Evolutionary conservation across 2,888 invertebrate species (phyloP).

Genomic region (Clitarchus hookeri): DNA sequence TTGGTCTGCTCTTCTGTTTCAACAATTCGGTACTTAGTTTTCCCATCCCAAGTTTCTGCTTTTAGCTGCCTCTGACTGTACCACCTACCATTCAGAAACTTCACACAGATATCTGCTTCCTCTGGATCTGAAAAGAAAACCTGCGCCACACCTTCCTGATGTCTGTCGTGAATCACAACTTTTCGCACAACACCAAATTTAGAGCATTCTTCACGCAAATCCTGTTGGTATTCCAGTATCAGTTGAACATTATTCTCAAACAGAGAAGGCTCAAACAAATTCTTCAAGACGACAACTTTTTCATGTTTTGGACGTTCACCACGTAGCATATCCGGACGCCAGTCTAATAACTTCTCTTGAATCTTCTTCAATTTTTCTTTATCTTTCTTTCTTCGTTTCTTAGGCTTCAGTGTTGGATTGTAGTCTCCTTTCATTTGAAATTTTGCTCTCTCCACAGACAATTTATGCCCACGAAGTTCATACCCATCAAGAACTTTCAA

Average conservation of each 20-base stretch:
- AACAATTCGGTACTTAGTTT: conserved; percentile 86
- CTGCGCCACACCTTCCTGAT: conserved; percentile 93
- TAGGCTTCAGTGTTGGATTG: conserved; percentile 90
- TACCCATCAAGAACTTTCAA: conserved; percentile 89
- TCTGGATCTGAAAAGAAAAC: conserved; percentile 89
- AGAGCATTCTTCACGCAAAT: conserved; percentile 83
- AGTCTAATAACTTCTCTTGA: conserved; percentile 95
- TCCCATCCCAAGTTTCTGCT: conserved; percentile 94
- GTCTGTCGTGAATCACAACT: conserved; percentile 87
- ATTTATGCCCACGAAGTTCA: conserved; percentile 74
- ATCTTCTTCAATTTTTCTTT: conserved; percentile 89
- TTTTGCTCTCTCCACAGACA: conserved; percentile 89
- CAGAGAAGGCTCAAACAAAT: conserved; percentile 85
- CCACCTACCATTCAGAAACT: conserved; percentile 85
- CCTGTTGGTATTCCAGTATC: conserved; percentile 89
- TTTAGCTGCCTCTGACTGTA: conserved; percentile 84
- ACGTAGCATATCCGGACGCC: conserved; percentile 91
- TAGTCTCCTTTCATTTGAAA: conserved; percentile 93
- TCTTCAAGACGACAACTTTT: conserved; percentile 88
- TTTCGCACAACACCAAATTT: conserved; percentile 93
- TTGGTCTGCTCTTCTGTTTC: conserved; percentile 89
- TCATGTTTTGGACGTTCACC: conserved; percentile 89
- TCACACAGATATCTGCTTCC: conserved; percentile 88
- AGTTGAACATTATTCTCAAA: conserved; percentile 89
- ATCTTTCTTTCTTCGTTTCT: conserved; percentile 81